A percentile compares a stretch with the other conserved stretches of the same genome.
These are phyloP conservation scores for Suricata suricatta DNA, from an alignment of 2,113 vertebrate genomes.

Conservation along the genomic window DNA sequence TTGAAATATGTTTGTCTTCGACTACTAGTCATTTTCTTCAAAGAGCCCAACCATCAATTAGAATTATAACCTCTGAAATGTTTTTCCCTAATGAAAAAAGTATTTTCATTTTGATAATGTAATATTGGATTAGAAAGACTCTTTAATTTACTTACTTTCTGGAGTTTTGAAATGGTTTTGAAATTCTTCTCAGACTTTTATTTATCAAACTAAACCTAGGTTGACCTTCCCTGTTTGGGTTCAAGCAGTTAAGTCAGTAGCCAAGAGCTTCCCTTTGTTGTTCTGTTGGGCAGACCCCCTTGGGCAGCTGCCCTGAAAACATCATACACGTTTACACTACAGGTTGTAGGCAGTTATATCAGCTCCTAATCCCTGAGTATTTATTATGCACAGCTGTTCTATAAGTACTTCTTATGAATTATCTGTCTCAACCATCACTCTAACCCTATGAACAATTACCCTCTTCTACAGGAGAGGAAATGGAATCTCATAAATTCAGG, in stretches of 20 bases:
- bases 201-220: not conserved
- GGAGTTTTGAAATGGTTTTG: constrained; percentile 48
- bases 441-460: not conserved
- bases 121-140: constrained; percentile 50
- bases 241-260: not conserved
- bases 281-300: not conserved
- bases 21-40: constrained; percentile 67
- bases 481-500: not conserved
- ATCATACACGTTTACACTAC: not conserved
- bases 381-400: not conserved
- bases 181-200: constrained; percentile 8
- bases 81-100: constrained; percentile 81
- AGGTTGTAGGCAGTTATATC: not conserved
- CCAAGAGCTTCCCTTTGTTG: not conserved
- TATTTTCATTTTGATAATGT: constrained; percentile 78
- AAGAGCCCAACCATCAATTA: constrained; percentile 63
- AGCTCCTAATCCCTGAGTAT: not conserved
- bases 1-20: constrained; percentile 78
- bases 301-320: not conserved
- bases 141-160: constrained; percentile 65
- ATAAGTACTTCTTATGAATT: not conserved
- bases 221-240: not conserved
- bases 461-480: not conserved
- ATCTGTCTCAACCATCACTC: not conserved
- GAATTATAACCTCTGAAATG: constrained; percentile 73